Evolutionary conservation across 2,888 invertebrate species (phyloP).

Genomic region (Trachelus tabidus): DNA sequence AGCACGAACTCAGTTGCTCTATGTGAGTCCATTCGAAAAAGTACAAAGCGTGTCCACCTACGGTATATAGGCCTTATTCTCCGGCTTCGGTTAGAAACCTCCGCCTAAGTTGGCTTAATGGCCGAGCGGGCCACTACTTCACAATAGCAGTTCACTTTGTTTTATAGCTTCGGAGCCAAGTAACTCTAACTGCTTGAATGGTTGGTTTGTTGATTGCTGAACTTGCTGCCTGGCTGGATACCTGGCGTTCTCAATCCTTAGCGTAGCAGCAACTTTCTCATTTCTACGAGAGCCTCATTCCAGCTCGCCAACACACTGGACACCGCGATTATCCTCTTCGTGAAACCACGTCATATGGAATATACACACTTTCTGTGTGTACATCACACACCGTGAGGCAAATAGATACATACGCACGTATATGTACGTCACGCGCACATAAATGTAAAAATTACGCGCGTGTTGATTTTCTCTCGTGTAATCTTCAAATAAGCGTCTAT

Average conservation of each 20-base stretch:
- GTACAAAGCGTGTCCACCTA: background rate
- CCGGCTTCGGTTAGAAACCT: background rate
- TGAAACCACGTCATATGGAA: background rate
- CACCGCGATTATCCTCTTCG: background rate
- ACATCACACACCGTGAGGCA: background rate
- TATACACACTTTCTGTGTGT: background rate
- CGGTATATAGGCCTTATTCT: background rate
- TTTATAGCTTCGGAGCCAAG: background rate
- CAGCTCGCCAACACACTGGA: slow-evolving; percentile 11
- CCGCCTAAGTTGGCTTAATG: background rate
- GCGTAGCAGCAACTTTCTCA: slow-evolving; percentile 47
- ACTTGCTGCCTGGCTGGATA: slow-evolving; percentile 1
- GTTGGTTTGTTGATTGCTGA: background rate
- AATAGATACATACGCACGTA: background rate
- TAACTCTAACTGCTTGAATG: background rate
- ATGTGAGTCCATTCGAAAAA: background rate
- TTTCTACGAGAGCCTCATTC: slow-evolving; percentile 41
- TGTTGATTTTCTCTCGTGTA: background rate
- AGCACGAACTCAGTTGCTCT: background rate
- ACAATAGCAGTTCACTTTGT: background rate
- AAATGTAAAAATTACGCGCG: background rate
- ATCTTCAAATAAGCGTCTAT: background rate
- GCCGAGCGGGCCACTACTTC: background rate
- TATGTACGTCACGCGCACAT: background rate
- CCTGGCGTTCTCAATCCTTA: background rate